A percentile compares a stretch with the other conserved stretches of the same genome.
These are phyloP conservation scores for Tupiocoris notatus DNA, from an alignment of 2,888 invertebrate species.

Conservation along the genomic window DNA sequence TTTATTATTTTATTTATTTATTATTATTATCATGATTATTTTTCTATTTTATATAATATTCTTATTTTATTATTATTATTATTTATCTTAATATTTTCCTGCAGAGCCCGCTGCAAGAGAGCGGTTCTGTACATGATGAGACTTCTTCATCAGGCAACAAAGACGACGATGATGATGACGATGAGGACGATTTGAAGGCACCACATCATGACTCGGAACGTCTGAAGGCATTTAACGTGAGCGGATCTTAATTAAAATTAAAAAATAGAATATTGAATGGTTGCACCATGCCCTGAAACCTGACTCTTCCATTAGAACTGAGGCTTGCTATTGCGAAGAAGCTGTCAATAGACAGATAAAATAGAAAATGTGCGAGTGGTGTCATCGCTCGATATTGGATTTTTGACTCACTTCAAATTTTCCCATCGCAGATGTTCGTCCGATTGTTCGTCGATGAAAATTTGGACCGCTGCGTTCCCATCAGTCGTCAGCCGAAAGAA, in stretches of 20 bases:
- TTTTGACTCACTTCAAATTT: background rate
- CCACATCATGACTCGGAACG: conserved; percentile 91
- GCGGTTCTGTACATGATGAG: conserved; percentile 76
- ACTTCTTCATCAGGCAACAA: conserved; percentile 85
- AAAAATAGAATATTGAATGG: background rate
- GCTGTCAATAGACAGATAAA: no score
- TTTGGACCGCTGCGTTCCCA: conserved; percentile 92
- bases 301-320: no score
- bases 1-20: no score
- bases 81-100: background rate
- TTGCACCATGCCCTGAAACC: no score
- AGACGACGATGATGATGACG: conserved; percentile 81
- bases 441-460: conserved; percentile 95
- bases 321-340: no score
- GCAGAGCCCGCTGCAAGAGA: conserved; percentile 67
- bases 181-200: conserved; percentile 85
- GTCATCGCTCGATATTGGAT: background rate
- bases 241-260: conserved; percentile 52
- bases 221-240: conserved; percentile 93
- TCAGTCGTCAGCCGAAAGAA: conserved; percentile 96
- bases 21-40: no score
- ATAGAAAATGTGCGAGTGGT: background rate
- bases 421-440: conserved; percentile 86
- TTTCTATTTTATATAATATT: no score
- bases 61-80: no score